Base-by-base conservation (phyloP, 2,888 invertebrate species). In the Drosophila ezoana region DNA sequence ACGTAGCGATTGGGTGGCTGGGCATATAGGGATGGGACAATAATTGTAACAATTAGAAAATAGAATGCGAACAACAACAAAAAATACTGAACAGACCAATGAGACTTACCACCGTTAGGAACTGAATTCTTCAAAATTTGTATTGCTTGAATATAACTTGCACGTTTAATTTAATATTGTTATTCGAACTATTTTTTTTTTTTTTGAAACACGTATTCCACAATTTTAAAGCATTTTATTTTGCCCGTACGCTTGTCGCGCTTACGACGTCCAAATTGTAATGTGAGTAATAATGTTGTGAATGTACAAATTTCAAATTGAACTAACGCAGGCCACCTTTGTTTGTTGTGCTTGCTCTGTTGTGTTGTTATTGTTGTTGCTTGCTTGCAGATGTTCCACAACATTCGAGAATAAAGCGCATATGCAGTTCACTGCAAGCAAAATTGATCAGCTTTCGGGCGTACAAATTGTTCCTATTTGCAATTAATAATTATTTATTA, bases 281-380 rank as follows among this genome's bases (percentile, higher is more conserved):
- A 57, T 59, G 72, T 65, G 72, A 72, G 59, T 45, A 76, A 79
- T 60, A 66, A 45, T 66, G 44, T 51, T 79, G 62, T 65, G 73
- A 72, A 72, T 66, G 48, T 52, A 47, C 43, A 63, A 80, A 61
- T 57, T 68, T 66, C 52, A 67, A 54, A 58, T 68, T 77, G 44
- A 66, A 58, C 66, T 32, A 56, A 60, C 58, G 53, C 72, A 77
- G 65, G 81, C 78, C 85, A 86, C 53, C 85, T 75, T 86, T 88
- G 86, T 85, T 81, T 81, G 72, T 79, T 86, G 75, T 81, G 71
- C 43, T 76, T 40, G 32, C 43, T 44, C 38, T 41, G 57, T 37
- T 72, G 28, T 59, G 47, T 57, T 63, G 57, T 64, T 74, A 58
- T 47, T 61, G 44, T 45, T 45, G 43, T 18, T 33, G 48, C 23